Conservation (phyloP, 1,140 invertebrate genomes). For the Bombus turneri region DNA sequence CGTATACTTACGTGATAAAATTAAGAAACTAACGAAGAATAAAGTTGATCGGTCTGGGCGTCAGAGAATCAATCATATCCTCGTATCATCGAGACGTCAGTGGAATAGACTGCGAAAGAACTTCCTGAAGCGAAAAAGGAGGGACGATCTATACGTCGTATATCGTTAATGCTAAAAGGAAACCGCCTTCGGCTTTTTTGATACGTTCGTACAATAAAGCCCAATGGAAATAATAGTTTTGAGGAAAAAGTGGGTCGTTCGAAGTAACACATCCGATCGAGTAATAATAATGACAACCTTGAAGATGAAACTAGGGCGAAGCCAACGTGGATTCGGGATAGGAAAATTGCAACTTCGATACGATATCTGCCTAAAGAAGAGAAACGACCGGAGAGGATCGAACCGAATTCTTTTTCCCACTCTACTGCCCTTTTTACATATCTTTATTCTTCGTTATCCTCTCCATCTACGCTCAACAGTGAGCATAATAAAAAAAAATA, state of each 20-base stretch:
- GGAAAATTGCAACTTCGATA: constrained; percentile 39
- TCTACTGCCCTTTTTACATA: background rate
- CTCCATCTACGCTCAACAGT: background rate
- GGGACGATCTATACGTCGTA: background rate
- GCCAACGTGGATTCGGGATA: constrained; percentile 23
- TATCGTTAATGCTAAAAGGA: constrained; percentile 35
- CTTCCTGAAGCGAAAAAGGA: background rate
- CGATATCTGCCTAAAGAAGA: constrained; percentile 5
- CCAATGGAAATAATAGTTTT: constrained; percentile 45
- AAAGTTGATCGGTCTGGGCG: no score
- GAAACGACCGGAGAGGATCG: background rate
- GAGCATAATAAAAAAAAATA: no score
- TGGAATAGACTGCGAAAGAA: background rate
- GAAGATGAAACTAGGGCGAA: constrained; percentile 32
- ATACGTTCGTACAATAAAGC: constrained; percentile 23
- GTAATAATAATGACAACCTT: constrained; percentile 47
- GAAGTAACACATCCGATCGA: constrained; percentile 45
- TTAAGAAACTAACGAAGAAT: no score
- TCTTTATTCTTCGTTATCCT: background rate
- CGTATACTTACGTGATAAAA: no score
- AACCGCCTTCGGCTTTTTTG: constrained; percentile 36
- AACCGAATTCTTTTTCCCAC: background rate
- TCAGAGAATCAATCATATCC: no score
- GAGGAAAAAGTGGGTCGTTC: constrained; percentile 39
- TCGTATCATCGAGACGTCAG: background rate